A percentile compares a stretch with the other conserved stretches of the same genome.
Conservation (phyloP, 2,113 vertebrate species). For the Fulica atra region DNA sequence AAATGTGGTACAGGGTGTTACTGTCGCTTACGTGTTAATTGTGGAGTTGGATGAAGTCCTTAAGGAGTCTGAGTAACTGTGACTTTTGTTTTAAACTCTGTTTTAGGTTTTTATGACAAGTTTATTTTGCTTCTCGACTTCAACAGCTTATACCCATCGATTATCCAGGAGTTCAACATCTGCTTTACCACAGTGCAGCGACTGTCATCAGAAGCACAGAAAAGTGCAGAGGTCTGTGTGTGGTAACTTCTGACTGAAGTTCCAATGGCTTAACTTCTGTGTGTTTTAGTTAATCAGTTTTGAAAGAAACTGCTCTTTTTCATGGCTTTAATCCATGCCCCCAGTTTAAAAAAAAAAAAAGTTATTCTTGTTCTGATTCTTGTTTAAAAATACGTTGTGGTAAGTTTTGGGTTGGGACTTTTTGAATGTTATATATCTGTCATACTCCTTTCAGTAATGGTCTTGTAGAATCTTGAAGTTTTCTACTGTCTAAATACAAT, state of each 20-base stretch:
- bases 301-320: not conserved
- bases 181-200: slow-evolving; percentile 96
- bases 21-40: not conserved
- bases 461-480: not conserved
- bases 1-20: not conserved
- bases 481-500: not conserved
- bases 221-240: slow-evolving; percentile 58
- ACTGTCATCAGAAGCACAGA: slow-evolving; percentile 72
- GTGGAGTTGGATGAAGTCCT: not conserved
- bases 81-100: slow-evolving; percentile 51
- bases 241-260: not conserved
- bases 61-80: not conserved
- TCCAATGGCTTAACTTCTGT: not conserved
- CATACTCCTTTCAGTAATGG: not conserved
- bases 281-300: not conserved
- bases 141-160: slow-evolving; percentile 98
- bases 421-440: not conserved
- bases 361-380: not conserved
- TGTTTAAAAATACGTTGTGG: not conserved
- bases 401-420: not conserved
- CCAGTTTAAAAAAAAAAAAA: not conserved
- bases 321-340: not conserved
- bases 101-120: slow-evolving; percentile 96
- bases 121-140: slow-evolving; percentile 98
- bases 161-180: slow-evolving; percentile 99